Evolutionary conservation across 2,888 invertebrate genomes (phyloP).

Genomic region (Acholoe squamosa): DNA sequence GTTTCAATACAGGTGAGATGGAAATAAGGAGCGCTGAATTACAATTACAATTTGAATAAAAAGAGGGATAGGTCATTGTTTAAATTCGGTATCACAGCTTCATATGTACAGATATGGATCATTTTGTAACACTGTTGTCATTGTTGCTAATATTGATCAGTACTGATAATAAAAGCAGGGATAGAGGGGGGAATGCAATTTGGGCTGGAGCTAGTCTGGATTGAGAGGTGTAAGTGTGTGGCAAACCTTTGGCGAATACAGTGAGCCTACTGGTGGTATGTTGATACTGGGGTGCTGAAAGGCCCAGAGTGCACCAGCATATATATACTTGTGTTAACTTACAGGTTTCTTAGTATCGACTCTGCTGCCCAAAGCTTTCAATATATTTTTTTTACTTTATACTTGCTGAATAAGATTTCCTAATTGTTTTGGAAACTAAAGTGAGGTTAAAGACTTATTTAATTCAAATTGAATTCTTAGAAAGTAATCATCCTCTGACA

Average conservation of each 20-base stretch:
- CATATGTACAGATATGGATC: no score
- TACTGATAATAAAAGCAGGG: no score
- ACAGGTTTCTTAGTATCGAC: background rate
- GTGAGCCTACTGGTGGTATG: background rate
- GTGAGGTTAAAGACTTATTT: background rate
- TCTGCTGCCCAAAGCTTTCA: background rate
- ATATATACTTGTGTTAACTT: background rate
- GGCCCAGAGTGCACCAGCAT: background rate
- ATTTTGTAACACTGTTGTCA: no score
- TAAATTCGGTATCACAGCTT: no score
- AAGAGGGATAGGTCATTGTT: no score
- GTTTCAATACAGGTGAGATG: no score
- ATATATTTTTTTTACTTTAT: background rate
- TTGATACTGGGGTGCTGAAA: conserved; percentile 10
- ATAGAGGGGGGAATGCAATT: no score
- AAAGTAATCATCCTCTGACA: background rate
- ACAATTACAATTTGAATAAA: no score
- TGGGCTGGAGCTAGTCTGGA: no score
- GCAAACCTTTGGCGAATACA: background rate
- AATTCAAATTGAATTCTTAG: background rate
- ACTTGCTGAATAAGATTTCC: background rate
- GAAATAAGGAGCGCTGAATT: no score
- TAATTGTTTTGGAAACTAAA: background rate
- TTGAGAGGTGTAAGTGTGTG: no score
- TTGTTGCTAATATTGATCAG: no score